Conservation (phyloP, 1,140 invertebrate genomes). For the Papilio machaon region DNA sequence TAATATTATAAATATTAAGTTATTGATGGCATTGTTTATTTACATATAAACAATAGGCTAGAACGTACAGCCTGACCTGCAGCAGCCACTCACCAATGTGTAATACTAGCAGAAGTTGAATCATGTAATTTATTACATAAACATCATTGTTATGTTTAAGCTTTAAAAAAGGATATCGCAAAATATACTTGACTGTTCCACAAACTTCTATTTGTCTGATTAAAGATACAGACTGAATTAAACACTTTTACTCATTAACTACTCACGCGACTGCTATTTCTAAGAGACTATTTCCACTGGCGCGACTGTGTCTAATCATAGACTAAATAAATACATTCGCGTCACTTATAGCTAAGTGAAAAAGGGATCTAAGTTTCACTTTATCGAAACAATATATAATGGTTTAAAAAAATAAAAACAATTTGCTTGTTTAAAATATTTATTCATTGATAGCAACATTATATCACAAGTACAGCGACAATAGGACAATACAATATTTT, state of each 20-base stretch:
- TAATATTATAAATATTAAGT: slow-evolving; percentile 10
- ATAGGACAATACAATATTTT: slow-evolving; percentile 2
- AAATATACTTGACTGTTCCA: not conserved
- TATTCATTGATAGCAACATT: slow-evolving; percentile 11
- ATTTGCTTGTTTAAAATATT: not conserved
- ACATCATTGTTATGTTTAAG: not conserved
- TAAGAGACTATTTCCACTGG: too few species aligned
- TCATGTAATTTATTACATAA: not conserved
- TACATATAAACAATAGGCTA: not conserved
- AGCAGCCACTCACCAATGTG: not conserved
- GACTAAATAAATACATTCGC: too few species aligned
- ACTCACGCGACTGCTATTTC: too few species aligned
- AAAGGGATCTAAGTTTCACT: too few species aligned
- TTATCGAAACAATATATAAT: too few species aligned
- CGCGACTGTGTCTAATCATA: too few species aligned
- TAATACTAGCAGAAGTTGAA: not conserved
- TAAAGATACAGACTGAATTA: too few species aligned
- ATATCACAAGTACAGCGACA: slow-evolving; percentile 18
- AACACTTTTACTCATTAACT: too few species aligned
- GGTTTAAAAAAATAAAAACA: not conserved
- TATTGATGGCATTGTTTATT: not conserved
- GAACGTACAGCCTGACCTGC: not conserved
- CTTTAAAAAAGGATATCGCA: not conserved
- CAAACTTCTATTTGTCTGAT: not conserved
- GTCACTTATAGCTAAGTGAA: too few species aligned